phyloP scores from a whole-genome alignment of 2,113 vertebrate species.

The Sus scrofa region T2T-Sscrofa CM000812.6:179928001-179928500 shows the following conservation, averaged over 20 bases:
- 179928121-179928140: background rate
- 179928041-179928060: background rate
- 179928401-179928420: background rate
- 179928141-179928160: background rate
- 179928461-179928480: background rate
- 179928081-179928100: background rate
- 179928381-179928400: background rate
- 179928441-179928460: background rate
- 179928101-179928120: background rate
- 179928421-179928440: background rate
- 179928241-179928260: background rate
- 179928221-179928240: conserved; percentile 6
- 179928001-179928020: background rate
- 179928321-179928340: no score
- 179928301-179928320: background rate
- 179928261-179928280: background rate
- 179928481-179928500: background rate
- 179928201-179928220: conserved; percentile 12
- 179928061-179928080: background rate
- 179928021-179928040: accelerated
- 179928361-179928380: accelerated
- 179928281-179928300: background rate
- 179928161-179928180: background rate
- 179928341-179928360: background rate
- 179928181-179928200: conserved; percentile 38